phyloP scores from a whole-genome alignment of 2,888 invertebrate genomes.

The Hirtodrosophila duncani region DNA sequence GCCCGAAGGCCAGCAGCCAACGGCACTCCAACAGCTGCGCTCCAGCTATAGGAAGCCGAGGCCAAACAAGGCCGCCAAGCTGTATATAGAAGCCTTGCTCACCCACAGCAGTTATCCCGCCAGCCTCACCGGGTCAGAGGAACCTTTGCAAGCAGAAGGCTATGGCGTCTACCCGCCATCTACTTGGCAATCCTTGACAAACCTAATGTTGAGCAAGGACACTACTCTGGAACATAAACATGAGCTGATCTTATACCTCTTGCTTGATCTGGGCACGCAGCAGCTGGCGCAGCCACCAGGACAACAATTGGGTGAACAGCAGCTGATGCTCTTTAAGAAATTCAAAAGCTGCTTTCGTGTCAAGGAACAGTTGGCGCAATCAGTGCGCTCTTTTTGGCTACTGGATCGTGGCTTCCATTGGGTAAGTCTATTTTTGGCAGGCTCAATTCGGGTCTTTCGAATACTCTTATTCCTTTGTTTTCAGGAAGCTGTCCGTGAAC shows the following conservation, averaged over 20 bases:
- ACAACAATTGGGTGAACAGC: background rate
- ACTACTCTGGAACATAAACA: slow-evolving; percentile 86
- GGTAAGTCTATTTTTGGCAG: slow-evolving; percentile 79
- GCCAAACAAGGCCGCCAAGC: slow-evolving; percentile 7
- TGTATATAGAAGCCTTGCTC: slow-evolving; percentile 76
- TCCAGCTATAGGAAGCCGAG: slow-evolving; percentile 43
- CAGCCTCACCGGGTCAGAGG: no score
- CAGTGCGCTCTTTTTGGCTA: slow-evolving; percentile 92
- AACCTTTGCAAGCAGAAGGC: background rate
- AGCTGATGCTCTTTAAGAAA: background rate
- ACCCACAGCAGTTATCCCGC: slow-evolving; percentile 18
- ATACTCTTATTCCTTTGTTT: background rate
- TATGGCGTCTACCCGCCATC: slow-evolving; percentile 87
- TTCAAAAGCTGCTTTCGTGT: slow-evolving; percentile 28
- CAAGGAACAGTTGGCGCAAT: slow-evolving; percentile 84
- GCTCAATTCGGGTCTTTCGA: background rate
- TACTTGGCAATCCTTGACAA: slow-evolving; percentile 87
- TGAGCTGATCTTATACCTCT: slow-evolving; percentile 87
- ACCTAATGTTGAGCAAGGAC: slow-evolving; percentile 85
- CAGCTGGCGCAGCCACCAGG: background rate
- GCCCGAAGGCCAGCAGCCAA: slow-evolving; percentile 80
- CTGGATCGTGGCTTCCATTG: slow-evolving; percentile 91
- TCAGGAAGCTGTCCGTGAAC: slow-evolving; percentile 11
- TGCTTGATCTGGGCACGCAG: slow-evolving; percentile 85
- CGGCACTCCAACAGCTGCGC: slow-evolving; percentile 3